Evolutionary conservation across 2,113 vertebrate genomes (phyloP).

Genomic region (Mystacornis crossleyi): DNA sequence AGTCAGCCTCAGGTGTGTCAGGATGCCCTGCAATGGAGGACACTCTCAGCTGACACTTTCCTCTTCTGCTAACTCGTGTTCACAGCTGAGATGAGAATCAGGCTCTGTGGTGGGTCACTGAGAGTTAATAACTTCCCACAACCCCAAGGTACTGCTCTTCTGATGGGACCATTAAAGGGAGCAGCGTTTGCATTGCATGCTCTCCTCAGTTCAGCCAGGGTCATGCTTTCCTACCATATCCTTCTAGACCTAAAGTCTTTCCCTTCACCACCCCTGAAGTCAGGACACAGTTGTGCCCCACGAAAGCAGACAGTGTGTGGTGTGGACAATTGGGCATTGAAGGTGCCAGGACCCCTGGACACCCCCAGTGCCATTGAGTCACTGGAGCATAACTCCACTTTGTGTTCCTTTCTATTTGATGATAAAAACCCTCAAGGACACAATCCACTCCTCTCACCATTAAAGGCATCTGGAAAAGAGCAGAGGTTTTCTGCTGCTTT

Average conservation of each 20-base stretch:
- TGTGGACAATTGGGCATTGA: not conserved
- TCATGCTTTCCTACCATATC: not conserved
- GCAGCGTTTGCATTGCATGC: not conserved
- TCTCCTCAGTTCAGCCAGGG: not conserved
- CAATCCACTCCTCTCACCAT: accelerated
- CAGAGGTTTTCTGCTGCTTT: not conserved
- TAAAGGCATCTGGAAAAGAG: not conserved
- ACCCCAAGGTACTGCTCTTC: not conserved
- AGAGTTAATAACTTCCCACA: not conserved
- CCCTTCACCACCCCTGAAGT: not conserved
- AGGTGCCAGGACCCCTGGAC: not conserved
- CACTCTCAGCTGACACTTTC: not conserved
- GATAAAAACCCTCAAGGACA: not conserved
- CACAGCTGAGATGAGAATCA: not conserved
- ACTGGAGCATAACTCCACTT: not conserved
- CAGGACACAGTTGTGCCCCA: not conserved
- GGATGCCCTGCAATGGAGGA: not conserved
- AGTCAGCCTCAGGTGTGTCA: not conserved
- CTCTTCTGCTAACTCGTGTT: not conserved
- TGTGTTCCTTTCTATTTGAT: not conserved
- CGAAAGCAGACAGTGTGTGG: not conserved
- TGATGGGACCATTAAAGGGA: not conserved
- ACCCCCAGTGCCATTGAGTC: not conserved
- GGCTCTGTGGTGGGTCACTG: not conserved
- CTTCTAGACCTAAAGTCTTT: not conserved